Percentiles rank a stretch among this genome's conserved stretches.
Conservation (phyloP, 2,113 vertebrate genomes). For the Perca fluviatilis region DNA sequence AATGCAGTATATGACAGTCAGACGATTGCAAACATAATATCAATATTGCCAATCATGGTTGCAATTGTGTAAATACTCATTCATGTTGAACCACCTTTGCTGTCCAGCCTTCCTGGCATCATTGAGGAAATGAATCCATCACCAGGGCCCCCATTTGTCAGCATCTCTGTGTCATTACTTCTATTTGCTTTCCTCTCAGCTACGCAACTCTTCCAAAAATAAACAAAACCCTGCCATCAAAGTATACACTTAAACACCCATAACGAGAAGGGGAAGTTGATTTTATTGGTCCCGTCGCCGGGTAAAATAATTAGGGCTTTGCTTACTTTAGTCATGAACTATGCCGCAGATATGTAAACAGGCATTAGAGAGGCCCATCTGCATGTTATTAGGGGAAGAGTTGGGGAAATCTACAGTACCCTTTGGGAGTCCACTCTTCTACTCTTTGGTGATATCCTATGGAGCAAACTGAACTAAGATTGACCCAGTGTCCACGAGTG, state of each 20-base stretch:
- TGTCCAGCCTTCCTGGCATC: constrained; percentile 59
- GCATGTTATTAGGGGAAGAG: constrained; percentile 84
- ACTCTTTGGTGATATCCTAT: constrained; percentile 65
- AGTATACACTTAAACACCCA: constrained; percentile 79
- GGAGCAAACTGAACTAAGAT: constrained; percentile 71
- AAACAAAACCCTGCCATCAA: constrained; percentile 83
- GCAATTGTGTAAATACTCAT: constrained; percentile 32
- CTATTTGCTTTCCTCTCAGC: constrained; percentile 84
- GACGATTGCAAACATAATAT: constrained; percentile 7
- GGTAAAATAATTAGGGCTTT: constrained; percentile 86
- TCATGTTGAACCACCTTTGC: constrained; percentile 51
- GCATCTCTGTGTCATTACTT: constrained; percentile 80
- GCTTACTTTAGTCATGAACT: constrained; percentile 86
- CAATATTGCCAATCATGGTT: constrained; percentile 38
- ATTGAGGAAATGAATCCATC: constrained; percentile 77
- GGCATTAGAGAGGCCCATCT: constrained; percentile 82
- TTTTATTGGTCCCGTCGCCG: constrained; percentile 85
- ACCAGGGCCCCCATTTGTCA: constrained; percentile 77
- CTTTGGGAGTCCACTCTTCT: constrained; percentile 64
- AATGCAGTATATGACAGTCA: background rate
- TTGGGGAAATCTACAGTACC: constrained; percentile 64
- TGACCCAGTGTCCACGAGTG: constrained; percentile 55
- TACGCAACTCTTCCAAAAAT: constrained; percentile 82
- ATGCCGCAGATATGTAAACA: constrained; percentile 86
- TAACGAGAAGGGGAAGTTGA: constrained; percentile 85